phyloP scores from a whole-genome alignment of 2,797 vertebrate species.

The Apodemus agrarius region DNA sequence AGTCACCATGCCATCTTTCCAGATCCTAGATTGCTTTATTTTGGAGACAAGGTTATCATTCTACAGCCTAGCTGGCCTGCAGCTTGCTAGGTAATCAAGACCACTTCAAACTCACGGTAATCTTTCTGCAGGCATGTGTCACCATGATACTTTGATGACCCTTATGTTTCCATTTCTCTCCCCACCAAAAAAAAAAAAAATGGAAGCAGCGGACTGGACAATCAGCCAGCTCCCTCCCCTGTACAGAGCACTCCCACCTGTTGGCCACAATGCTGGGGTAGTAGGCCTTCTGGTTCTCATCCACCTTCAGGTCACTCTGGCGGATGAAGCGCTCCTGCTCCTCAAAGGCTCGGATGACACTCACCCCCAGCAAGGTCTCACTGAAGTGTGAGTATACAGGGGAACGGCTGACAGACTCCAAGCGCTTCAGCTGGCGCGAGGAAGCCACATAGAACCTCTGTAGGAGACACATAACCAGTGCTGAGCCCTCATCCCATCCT shows the following conservation, averaged over 20 bases:
- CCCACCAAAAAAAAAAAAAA: not conserved
- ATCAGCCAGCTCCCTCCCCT: not conserved
- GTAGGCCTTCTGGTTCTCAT: slow-evolving; percentile 97
- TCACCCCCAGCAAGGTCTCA: slow-evolving; percentile 95
- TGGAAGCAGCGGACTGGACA: not conserved
- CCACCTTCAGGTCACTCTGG: slow-evolving; percentile 93
- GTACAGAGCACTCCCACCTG: slow-evolving; percentile 86
- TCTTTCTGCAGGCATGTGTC: not conserved
- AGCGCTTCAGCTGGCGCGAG: slow-evolving; percentile 95
- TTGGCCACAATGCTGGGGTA: slow-evolving; percentile 97
- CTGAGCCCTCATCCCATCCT: not conserved
- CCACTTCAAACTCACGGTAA: not conserved
- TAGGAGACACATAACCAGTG: fast-evolving
- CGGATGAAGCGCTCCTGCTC: slow-evolving; percentile 94
- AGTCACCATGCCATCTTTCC: not conserved
- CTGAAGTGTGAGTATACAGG: slow-evolving; percentile 97
- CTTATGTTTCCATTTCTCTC: fast-evolving
- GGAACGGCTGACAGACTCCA: slow-evolving; percentile 96
- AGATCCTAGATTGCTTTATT: not conserved
- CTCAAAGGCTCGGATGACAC: slow-evolving; percentile 95
- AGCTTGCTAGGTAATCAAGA: not conserved
- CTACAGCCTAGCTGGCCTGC: not conserved
- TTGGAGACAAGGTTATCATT: not conserved
- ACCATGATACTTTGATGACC: fast-evolving
- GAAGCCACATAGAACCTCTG: slow-evolving; percentile 98